Conservation (phyloP, 2,797 vertebrate species). For the Cephalopachus bancanus region DNA sequence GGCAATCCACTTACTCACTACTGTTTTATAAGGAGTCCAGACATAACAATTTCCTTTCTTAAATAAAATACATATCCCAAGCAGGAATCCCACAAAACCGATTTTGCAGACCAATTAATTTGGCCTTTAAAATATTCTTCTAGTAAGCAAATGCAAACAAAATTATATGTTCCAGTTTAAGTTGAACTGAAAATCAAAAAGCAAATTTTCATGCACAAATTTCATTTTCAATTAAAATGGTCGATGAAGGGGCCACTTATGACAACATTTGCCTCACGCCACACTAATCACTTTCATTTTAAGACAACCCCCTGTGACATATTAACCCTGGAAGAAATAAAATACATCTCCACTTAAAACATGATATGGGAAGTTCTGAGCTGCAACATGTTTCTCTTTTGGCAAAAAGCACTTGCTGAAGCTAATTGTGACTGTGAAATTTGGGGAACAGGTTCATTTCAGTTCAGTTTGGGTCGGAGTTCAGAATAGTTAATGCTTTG, state of each 20-base stretch:
- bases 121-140: neutral
- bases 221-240: neutral
- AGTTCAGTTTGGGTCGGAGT: neutral
- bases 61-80: neutral
- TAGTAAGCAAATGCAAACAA: constrained; percentile 5
- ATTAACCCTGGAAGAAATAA: neutral
- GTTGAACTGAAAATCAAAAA: neutral
- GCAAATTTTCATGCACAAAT: neutral
- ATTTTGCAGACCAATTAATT: neutral
- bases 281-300: neutral
- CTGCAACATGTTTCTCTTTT: neutral
- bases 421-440: neutral
- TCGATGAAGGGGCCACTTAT: neutral
- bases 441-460: neutral
- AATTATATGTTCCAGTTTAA: neutral
- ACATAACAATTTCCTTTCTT: neutral
- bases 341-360: neutral
- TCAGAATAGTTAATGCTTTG: neutral
- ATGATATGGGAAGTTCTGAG: neutral
- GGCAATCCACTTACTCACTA: neutral
- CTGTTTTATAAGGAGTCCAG: neutral
- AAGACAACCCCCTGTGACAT: neutral
- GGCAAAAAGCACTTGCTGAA: neutral
- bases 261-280: neutral
- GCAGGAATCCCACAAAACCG: neutral